A percentile compares a stretch with the other conserved stretches of the same genome.
These are phyloP conservation scores for Gymnoscopelus braueri DNA, from an alignment of 2,797 vertebrate genomes.

Conservation along the genomic window DNA sequence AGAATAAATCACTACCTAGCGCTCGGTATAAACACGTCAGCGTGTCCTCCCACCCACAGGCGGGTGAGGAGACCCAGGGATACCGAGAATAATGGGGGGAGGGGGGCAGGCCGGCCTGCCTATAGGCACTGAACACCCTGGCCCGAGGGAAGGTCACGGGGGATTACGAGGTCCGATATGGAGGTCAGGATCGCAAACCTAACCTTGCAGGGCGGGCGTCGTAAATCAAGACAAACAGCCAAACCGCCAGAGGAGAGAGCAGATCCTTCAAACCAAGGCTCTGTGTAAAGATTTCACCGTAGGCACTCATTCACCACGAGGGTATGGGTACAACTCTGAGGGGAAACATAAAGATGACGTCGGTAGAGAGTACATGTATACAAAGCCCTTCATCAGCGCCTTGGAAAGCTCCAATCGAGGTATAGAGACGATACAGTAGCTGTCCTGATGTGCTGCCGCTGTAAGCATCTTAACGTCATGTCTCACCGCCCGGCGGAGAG, in stretches of 20 bases:
- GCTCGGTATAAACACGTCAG: slow-evolving; percentile 66
- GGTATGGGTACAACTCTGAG: background rate
- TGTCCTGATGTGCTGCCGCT: slow-evolving; percentile 48
- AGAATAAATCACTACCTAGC: slow-evolving; percentile 53
- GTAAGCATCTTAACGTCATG: slow-evolving; percentile 52
- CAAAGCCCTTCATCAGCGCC: background rate
- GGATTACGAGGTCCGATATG: background rate
- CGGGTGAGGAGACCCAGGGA: slow-evolving; percentile 47
- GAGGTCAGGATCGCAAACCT: slow-evolving; percentile 20
- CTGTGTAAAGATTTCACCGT: background rate
- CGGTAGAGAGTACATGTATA: slow-evolving; percentile 21
- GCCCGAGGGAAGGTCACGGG: slow-evolving; percentile 22
- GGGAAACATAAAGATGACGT: slow-evolving; percentile 42
- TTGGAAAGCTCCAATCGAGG: background rate
- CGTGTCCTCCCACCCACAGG: slow-evolving; percentile 21
- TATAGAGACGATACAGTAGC: slow-evolving; percentile 37
- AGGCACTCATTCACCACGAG: background rate
- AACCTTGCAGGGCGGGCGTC: background rate
- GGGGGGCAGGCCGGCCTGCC: slow-evolving; percentile 6
- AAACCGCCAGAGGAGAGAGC: background rate
- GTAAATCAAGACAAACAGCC: slow-evolving; percentile 32
- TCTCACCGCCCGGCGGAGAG: slow-evolving; percentile 37
- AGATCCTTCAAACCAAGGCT: background rate
- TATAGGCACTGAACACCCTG: slow-evolving; percentile 8
- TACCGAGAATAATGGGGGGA: slow-evolving; percentile 12